Percentiles rank a stretch among this genome's conserved stretches.
phyloP scores from a whole-genome alignment of 2,113 vertebrate genomes.

The Speoplatyrhinus poulsoni region DNA sequence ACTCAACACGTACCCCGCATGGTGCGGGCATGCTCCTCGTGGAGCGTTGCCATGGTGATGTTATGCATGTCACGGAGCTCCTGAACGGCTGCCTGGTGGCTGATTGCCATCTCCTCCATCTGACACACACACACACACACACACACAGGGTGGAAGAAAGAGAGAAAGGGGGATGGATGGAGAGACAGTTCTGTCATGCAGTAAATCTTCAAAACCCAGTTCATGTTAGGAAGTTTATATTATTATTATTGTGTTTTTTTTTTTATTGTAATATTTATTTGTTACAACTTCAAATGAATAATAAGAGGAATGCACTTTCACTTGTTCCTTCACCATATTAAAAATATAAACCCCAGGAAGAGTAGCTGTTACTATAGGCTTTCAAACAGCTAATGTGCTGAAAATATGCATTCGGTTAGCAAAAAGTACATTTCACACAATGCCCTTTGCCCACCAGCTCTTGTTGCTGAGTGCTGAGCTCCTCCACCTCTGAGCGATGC shows the following conservation, averaged over 20 bases:
- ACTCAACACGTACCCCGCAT: slow-evolving; percentile 81
- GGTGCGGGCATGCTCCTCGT: slow-evolving; percentile 86
- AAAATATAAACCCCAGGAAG: background rate
- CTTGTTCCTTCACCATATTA: too few species aligned
- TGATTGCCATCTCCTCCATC: slow-evolving; percentile 87
- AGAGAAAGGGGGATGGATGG: background rate
- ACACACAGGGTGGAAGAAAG: background rate
- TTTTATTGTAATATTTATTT: too few species aligned
- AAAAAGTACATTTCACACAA: slow-evolving; percentile 9
- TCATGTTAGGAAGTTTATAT: too few species aligned
- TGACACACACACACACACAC: slow-evolving; percentile 55
- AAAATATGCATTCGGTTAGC: too few species aligned
- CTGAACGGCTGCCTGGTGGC: slow-evolving; percentile 81
- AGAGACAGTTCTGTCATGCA: background rate
- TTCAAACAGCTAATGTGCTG: too few species aligned
- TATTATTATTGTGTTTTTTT: too few species aligned
- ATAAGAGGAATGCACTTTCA: too few species aligned
- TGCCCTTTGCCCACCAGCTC: slow-evolving; percentile 68
- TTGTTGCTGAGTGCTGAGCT: slow-evolving; percentile 76
- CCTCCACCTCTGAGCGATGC: slow-evolving; percentile 86
- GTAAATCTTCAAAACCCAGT: too few species aligned
- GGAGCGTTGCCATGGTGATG: slow-evolving; percentile 81
- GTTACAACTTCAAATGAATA: too few species aligned
- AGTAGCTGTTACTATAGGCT: background rate
- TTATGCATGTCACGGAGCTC: slow-evolving; percentile 87